Evolutionary conservation across 2,888 invertebrate genomes (phyloP), one percentile per base, ranked within the genome.

Genomic region (Liodrosophila aerea): DNA sequence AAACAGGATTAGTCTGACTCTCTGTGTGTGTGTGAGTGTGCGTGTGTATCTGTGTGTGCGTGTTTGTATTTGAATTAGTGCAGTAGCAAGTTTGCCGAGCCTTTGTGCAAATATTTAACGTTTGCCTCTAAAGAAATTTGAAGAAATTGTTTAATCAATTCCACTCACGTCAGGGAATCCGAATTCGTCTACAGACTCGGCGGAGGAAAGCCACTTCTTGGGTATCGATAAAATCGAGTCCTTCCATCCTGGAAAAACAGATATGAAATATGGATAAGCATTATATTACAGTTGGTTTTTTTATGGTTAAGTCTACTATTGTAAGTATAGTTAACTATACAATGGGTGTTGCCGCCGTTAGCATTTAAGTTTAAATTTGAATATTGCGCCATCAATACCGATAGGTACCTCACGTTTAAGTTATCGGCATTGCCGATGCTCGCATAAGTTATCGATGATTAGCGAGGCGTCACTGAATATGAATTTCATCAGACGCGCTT

Each of bases 171-270:
- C 87, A 86, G 90, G 90, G 86, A 90, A 90, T 87, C 90, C 90
- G 76, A 82, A 89, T 78, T 90, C 90, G 88, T 89, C 90, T 49
- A 88, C 88, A 54, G 89, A 85, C 64, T 89, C 89, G 69, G 88
- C 85, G 61, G 90, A 88, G 71, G 92, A 91, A 84, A 94, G 92
- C 93, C 94, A 93, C 85, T 93, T 93, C 89, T 93, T 94, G 70
- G 94, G 94, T 86, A 95, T 91, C 47, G 94, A 92, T 72, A 94
- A 89, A 78, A 95, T 91, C 12, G 94, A 93, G 78, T 94, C 94
- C 85, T 92, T 92, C 94, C 94, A 95, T 93, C 93, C 95, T 95
- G 91, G 12, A 92, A 92, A 53, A 66, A 81, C 76, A 58, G 8
- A 39, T 40, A 15, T 37, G 50, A 59, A 16, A 18, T 16, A 30